Evolutionary conservation across 2,888 invertebrate species (phyloP), one percentile per base, ranked within the genome.

Genomic region (Choreutis nemorana): DNA sequence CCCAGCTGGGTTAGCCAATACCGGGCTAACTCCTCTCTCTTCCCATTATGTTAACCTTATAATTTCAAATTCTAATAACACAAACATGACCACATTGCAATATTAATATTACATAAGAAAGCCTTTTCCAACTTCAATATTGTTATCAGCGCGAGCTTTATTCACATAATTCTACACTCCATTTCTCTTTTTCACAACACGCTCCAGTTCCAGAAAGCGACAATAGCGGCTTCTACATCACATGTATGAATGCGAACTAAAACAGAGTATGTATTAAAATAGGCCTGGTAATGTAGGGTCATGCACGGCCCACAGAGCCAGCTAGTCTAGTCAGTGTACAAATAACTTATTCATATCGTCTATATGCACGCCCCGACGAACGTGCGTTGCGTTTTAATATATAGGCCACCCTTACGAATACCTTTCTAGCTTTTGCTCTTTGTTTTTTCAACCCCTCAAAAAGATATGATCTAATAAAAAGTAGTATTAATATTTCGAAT

Each of bases 241-340:
- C n/a, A 30, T 14, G 32, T 32, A 31, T 40, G 40, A 54, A 52
- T 42, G 36, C 37, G 43, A 37, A 44, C 40, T 42, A 47, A 56
- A 48, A 57, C 52, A n/a, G n/a, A n/a, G n/a, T n/a, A n/a, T n/a
- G 48, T 55, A 57, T 59, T 56, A 55, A 59, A 56, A 55, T 50
- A 36, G 39, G 33, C 26, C 26, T 36, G 18, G 39, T 38, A 39
- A 13, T 36, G 35, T 33, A 39, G 35, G 35, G 34, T 32, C 33
- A 13, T 36, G 35, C 32, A 39, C 36, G 35, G 34, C 33, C 33
- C 36, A 44, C 42, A 40, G 41, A 38, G 41, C 35, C 31, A 32
- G 28, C 39, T 37, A 37, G 40, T 37, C 51, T 52, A 56, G 50
- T 49, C 44, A 47, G 45, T 53, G 47, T 41, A 46, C 38, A 41